Evolutionary conservation across 2,113 vertebrate species (phyloP).

Genomic region (Microtus richardsoni): DNA sequence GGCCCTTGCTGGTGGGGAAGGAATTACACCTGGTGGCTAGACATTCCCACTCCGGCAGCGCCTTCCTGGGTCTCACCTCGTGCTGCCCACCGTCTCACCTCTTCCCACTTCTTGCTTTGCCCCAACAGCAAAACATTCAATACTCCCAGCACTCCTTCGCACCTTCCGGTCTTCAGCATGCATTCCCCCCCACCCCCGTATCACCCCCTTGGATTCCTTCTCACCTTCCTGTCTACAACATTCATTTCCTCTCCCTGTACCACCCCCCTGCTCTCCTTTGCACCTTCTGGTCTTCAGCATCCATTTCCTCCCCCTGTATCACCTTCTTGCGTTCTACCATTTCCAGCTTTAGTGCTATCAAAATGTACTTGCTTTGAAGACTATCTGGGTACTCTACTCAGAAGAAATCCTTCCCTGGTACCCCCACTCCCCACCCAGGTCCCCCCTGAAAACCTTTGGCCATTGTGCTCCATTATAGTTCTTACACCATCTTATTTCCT

Average conservation of each 20-base stretch:
- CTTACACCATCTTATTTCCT: not conserved
- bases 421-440: not conserved
- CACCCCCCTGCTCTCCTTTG: not conserved
- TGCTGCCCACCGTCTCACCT: not conserved
- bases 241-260: not conserved
- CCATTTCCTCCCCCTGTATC: not conserved
- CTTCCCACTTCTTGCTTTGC: not conserved
- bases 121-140: not conserved
- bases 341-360: not conserved
- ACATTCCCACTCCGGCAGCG: not conserved
- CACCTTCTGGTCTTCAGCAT: too few species aligned
- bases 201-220: not conserved
- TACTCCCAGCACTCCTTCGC: not conserved
- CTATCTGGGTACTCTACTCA: not conserved
- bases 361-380: not conserved
- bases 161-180: not conserved
- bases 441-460: not conserved
- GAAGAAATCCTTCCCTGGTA: not conserved
- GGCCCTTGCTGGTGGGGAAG: not conserved
- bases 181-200: too few species aligned
- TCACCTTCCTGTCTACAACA: too few species aligned
- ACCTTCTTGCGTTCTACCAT: not conserved
- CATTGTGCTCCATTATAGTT: not conserved
- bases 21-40: too few species aligned
- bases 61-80: not conserved